These are phyloP conservation scores for Trachelus iudaicus DNA, from an alignment of 2,888 invertebrate species.

Conservation along the genomic window DNA sequence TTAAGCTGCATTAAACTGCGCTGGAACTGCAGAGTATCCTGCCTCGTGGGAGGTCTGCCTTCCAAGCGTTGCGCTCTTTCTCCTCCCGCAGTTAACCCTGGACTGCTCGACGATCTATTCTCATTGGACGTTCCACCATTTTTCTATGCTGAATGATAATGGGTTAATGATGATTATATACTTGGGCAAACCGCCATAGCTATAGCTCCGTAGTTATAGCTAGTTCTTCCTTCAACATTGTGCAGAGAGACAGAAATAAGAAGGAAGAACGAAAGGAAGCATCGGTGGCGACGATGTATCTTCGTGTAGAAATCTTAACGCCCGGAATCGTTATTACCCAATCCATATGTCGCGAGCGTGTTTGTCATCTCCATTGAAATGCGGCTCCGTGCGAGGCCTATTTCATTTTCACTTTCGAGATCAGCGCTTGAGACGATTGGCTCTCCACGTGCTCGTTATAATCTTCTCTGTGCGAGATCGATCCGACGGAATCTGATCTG, in stretches of 20 bases:
- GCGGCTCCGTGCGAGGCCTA: not conserved
- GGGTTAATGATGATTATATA: slow-evolving; percentile 55
- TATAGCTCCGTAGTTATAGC: too few relatives aligned
- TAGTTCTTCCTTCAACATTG: too few relatives aligned
- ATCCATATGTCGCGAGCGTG: slow-evolving; percentile 16
- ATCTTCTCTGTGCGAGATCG: too few relatives aligned
- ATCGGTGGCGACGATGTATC: slow-evolving; percentile 46
- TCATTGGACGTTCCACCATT: slow-evolving; percentile 52
- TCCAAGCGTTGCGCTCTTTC: slow-evolving; percentile 15
- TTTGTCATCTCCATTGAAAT: slow-evolving; percentile 17
- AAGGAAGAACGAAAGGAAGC: not conserved
- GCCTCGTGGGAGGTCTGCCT: slow-evolving; percentile 28
- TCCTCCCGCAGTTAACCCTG: slow-evolving; percentile 44
- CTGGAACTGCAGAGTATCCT: not conserved
- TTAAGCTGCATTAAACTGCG: too few relatives aligned
- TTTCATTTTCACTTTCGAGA: too few relatives aligned
- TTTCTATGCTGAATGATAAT: slow-evolving; percentile 53
- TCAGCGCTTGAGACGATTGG: too few relatives aligned
- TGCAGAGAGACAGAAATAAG: not conserved
- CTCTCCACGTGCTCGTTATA: too few relatives aligned
- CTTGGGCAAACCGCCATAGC: not conserved
- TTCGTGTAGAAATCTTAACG: slow-evolving; percentile 34
- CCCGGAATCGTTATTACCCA: slow-evolving; percentile 24
- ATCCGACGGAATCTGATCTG: too few relatives aligned
- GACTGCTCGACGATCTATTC: slow-evolving; percentile 34